phyloP scores from a whole-genome alignment of 2,797 vertebrate genomes.

The Loris lydekkerianus region DNA sequence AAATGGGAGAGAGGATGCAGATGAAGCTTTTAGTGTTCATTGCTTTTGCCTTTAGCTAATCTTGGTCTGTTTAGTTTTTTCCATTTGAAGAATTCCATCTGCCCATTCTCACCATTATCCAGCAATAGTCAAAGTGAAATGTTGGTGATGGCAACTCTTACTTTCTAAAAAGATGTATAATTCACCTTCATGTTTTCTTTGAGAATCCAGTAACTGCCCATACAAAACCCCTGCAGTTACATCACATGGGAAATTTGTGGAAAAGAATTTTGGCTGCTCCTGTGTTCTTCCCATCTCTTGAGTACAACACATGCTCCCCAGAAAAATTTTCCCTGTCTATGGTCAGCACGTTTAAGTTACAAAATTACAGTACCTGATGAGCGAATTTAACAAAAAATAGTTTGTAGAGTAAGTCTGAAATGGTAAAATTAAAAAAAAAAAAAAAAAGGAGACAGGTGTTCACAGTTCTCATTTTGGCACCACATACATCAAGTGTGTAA shows the following conservation, averaged over 20 bases:
- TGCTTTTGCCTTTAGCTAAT: constrained; percentile 4
- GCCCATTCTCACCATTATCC: not conserved
- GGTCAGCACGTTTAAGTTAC: not conserved
- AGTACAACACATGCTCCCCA: not conserved
- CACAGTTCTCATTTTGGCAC: not conserved
- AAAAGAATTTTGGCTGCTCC: not conserved
- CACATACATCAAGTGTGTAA: not conserved
- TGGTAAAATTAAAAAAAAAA: not conserved
- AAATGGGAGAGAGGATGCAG: not conserved
- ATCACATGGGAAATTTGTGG: not conserved
- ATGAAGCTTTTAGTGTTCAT: not conserved
- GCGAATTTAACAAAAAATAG: not conserved
- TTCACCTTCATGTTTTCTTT: not conserved
- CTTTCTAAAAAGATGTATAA: not conserved
- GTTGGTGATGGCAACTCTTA: not conserved
- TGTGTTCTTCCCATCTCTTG: not conserved
- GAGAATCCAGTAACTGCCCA: not conserved
- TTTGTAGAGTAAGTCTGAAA: not conserved
- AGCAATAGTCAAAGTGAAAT: not conserved
- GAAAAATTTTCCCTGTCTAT: not conserved
- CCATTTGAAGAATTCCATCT: constrained; percentile 35
- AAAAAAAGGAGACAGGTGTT: not conserved
- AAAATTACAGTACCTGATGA: not conserved
- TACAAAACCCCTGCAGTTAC: not conserved
- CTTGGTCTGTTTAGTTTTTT: not conserved